Evolutionary conservation across 2,888 invertebrate species (phyloP).

Genomic region (Brachypterus glaber): DNA sequence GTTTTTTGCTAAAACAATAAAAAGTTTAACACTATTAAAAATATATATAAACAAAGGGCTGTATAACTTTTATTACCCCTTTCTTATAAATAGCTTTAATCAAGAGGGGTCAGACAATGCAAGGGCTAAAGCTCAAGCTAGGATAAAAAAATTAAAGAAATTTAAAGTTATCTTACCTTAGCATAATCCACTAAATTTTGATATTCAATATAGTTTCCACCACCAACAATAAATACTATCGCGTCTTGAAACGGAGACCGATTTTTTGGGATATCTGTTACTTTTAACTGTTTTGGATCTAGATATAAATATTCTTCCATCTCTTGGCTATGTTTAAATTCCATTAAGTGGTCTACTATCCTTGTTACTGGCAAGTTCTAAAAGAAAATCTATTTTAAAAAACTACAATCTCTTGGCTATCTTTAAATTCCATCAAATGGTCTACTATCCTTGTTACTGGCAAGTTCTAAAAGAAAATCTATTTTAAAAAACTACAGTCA

Average conservation of each 20-base stretch:
- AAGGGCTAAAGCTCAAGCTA: no score
- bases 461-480: constrained; percentile 57
- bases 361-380: constrained; percentile 91
- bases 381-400: constrained; percentile 20
- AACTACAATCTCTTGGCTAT: constrained; percentile 62
- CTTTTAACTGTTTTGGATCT: constrained; percentile 88
- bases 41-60: constrained; percentile 5
- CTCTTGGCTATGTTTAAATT: constrained; percentile 65
- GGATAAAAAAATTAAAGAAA: background rate
- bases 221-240: constrained; percentile 84
- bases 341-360: constrained; percentile 83
- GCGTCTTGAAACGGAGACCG: constrained; percentile 73
- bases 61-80: no score
- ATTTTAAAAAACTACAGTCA: constrained; percentile 3
- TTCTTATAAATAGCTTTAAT: no score
- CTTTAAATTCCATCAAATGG: constrained; percentile 72
- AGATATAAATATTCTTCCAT: constrained; percentile 85
- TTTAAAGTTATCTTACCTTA: constrained; percentile 47
- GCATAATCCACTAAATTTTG: constrained; percentile 95
- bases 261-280: constrained; percentile 55
- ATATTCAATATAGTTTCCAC: constrained; percentile 98
- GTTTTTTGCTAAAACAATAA: constrained; percentile 57
- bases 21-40: constrained; percentile 10
- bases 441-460: constrained; percentile 92
- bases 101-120: no score